These are phyloP conservation scores for Andricus quercusramuli DNA, from an alignment of 2,888 invertebrate species.

Conservation along the genomic window DNA sequence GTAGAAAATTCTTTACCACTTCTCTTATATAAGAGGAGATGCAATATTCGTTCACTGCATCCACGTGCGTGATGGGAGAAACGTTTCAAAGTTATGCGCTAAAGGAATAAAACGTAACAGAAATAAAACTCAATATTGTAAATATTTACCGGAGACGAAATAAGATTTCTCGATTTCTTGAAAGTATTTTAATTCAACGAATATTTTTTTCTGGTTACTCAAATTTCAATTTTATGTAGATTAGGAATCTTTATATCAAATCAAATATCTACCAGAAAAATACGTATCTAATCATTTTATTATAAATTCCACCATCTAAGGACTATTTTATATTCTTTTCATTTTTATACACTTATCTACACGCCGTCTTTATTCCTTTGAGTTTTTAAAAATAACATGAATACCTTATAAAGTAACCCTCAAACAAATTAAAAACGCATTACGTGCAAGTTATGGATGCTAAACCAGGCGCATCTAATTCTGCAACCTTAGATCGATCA, in stretches of 20 bases:
- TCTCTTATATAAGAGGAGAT: constrained; percentile 15
- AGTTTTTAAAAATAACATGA: constrained; percentile 17
- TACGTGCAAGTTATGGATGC: neutral
- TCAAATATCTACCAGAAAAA: neutral
- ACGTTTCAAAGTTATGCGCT: constrained; percentile 15
- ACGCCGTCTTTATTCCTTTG: neutral
- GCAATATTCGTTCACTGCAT: constrained; percentile 10
- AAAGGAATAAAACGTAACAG: neutral
- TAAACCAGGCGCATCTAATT: constrained; percentile 19
- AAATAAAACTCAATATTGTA: neutral
- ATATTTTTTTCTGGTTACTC: no score
- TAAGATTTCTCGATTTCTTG: neutral
- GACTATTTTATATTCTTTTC: neutral
- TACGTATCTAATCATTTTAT: neutral
- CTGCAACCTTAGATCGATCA: constrained; percentile 27
- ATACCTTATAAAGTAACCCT: constrained; percentile 13
- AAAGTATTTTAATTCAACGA: neutral
- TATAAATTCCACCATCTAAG: neutral
- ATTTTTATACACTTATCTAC: neutral
- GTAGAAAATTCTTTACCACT: constrained; percentile 2
- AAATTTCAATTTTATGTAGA: no score
- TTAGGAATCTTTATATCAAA: no score
- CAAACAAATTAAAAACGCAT: neutral
- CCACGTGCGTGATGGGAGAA: neutral
- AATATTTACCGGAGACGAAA: neutral